A percentile compares a stretch with the other conserved stretches of the same genome.
Evolutionary conservation across 1,140 invertebrate genomes (phyloP).

Genomic region (Arion vulgaris): DNA sequence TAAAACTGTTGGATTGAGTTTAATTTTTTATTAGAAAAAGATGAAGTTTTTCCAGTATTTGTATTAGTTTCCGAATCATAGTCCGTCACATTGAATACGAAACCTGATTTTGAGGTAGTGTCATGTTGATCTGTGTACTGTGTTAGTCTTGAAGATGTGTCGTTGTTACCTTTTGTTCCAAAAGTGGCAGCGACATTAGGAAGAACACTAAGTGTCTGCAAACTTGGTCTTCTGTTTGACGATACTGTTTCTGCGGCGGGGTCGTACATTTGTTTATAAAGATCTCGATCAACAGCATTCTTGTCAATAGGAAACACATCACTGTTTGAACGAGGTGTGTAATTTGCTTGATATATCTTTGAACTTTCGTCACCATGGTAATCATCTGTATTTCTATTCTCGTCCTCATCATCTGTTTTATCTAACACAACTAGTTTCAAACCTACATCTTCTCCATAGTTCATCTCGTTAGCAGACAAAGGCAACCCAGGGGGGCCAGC

Average conservation of each 20-base stretch:
- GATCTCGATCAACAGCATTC: slow-evolving; percentile 12
- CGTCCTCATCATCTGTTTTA: slow-evolving; percentile 22
- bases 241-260: neutral
- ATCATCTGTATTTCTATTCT: neutral
- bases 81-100: neutral
- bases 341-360: neutral
- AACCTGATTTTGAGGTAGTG: neutral
- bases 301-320: slow-evolving; percentile 30
- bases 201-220: neutral
- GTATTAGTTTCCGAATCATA: neutral
- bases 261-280: slow-evolving; percentile 24
- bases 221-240: neutral
- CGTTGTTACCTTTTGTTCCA: too few relatives aligned
- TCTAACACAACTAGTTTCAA: slow-evolving; percentile 22
- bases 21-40: too few relatives aligned
- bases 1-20: too few relatives aligned
- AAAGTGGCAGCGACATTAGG: neutral
- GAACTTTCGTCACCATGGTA: neutral
- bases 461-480: neutral
- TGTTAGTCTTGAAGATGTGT: too few relatives aligned
- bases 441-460: neutral
- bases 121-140: neutral
- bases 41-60: too few relatives aligned
- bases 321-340: neutral
- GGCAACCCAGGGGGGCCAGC: slow-evolving; percentile 13